These are phyloP conservation scores for Eupristina koningsbergeri DNA, from an alignment of 1,140 invertebrate genomes.

Conservation along the genomic window DNA sequence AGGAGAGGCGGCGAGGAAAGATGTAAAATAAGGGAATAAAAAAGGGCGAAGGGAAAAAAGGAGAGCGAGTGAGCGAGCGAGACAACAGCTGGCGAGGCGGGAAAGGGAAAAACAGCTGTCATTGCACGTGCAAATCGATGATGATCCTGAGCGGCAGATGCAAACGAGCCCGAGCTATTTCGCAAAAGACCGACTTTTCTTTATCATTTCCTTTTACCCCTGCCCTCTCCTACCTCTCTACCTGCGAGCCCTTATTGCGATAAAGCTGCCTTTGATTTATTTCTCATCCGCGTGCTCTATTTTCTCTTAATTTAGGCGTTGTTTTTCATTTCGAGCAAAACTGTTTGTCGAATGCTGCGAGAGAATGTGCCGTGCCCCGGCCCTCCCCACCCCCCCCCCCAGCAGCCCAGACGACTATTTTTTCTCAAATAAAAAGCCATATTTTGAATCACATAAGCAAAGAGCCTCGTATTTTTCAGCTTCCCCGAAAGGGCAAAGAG, in stretches of 20 bases:
- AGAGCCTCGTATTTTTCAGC: too few relatives aligned
- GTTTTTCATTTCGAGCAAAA: too few relatives aligned
- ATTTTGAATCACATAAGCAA: too few relatives aligned
- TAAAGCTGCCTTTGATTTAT: neutral
- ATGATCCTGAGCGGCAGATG: neutral
- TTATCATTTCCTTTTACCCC: too few relatives aligned
- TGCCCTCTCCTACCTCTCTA: too few relatives aligned
- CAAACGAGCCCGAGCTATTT: neutral
- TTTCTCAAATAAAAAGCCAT: too few relatives aligned
- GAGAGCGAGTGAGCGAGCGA: conserved; percentile 40
- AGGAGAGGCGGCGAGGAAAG: neutral
- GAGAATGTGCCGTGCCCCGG: too few relatives aligned
- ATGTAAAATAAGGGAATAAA: neutral
- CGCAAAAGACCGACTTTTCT: conserved; percentile 26
- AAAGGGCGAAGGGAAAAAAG: too few relatives aligned
- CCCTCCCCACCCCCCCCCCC: too few relatives aligned
- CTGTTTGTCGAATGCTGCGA: too few relatives aligned
- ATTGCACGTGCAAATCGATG: conserved; percentile 32
- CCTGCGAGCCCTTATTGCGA: too few relatives aligned
- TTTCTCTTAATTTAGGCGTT: neutral
- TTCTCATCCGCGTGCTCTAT: neutral
- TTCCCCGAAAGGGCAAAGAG: neutral
- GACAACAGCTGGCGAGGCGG: conserved; percentile 32
- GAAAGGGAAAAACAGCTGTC: conserved; percentile 42
- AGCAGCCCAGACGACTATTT: too few relatives aligned